phyloP scores from a whole-genome alignment of 2,888 invertebrate genomes.

The Aspidiotus destructor region DNA sequence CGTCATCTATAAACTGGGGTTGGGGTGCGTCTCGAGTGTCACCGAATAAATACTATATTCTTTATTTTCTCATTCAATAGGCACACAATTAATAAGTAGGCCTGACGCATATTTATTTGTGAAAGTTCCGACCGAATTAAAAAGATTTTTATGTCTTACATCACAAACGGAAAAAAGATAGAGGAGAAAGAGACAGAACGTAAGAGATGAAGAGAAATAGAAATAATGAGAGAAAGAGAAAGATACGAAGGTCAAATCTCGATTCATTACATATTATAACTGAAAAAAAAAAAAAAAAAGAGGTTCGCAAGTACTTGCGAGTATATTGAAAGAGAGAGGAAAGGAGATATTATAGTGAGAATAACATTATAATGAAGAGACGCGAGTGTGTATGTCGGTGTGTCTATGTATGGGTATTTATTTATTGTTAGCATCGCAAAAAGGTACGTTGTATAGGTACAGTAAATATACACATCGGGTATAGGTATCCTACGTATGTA shows the following conservation, averaged over 20 bases:
- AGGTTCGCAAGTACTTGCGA: too few species aligned
- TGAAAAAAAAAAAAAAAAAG: conserved; percentile 15
- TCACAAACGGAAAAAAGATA: neutral
- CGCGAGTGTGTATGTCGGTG: neutral
- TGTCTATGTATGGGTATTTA: conserved; percentile 14
- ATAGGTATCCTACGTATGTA: conserved; percentile 29
- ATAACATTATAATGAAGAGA: conserved; percentile 29
- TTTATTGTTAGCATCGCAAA: conserved; percentile 31
- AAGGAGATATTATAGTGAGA: conserved; percentile 13
- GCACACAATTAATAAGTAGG: too few species aligned
- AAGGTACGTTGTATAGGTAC: conserved; percentile 22
- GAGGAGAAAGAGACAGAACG: conserved; percentile 15
- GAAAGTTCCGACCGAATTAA: conserved; percentile 11
- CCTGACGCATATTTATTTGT: conserved; percentile 8
- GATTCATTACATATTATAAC: conserved; percentile 29
- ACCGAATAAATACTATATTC: too few species aligned
- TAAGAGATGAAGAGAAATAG: neutral
- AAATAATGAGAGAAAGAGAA: neutral
- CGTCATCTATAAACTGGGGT: too few species aligned
- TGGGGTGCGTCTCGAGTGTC: too few species aligned
- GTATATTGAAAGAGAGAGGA: conserved; percentile 4
- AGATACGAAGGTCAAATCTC: conserved; percentile 26
- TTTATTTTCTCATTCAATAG: too few species aligned
- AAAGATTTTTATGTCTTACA: neutral
- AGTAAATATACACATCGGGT: conserved; percentile 11